phyloP scores from a whole-genome alignment of 2,113 vertebrate species.

The Cephalopterus ornatus region DNA sequence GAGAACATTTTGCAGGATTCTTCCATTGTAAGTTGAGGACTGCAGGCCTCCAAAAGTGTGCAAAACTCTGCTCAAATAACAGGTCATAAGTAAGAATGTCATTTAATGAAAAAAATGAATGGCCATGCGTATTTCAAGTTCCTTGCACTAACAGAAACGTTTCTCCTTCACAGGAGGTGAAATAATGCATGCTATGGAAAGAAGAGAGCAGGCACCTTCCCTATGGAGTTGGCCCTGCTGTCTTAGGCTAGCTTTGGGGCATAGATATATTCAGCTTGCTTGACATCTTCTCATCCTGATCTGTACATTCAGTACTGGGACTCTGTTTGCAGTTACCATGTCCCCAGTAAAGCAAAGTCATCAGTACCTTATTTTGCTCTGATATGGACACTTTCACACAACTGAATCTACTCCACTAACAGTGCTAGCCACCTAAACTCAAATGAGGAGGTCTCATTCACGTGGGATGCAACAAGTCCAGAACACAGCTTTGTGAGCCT shows the following conservation, averaged over 20 bases:
- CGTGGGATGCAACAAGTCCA: background rate
- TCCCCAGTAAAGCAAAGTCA: background rate
- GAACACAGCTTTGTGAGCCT: background rate
- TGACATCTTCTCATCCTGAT: background rate
- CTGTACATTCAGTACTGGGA: background rate
- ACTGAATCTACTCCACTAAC: background rate
- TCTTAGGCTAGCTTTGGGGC: background rate
- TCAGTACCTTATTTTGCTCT: background rate
- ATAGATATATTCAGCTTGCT: background rate
- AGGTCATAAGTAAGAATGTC: background rate
- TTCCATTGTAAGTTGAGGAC: background rate
- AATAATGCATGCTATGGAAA: background rate
- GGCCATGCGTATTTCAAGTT: background rate
- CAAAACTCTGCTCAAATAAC: background rate
- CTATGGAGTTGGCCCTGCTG: background rate
- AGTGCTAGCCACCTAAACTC: background rate
- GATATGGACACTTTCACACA: background rate
- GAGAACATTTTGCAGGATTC: background rate
- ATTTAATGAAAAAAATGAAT: background rate
- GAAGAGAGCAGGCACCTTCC: background rate
- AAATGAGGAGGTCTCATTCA: background rate
- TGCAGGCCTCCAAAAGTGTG: background rate
- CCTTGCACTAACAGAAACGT: background rate
- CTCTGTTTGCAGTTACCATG: background rate
- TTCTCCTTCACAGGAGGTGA: background rate